Base-by-base conservation (phyloP, 1,140 invertebrate species). In the Brachionus koreanus region DNA sequence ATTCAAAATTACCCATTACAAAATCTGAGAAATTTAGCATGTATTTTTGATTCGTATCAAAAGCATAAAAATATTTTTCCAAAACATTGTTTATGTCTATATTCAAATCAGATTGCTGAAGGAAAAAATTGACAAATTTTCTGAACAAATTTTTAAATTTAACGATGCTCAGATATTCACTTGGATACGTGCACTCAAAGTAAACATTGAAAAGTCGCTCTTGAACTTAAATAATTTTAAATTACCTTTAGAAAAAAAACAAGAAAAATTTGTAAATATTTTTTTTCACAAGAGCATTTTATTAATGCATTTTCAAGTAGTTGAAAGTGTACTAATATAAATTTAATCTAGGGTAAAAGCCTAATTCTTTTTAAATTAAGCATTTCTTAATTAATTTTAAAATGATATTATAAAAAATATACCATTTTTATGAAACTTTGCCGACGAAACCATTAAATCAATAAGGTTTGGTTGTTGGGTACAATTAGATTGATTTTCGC, bases 361-460 rank as follows among this genome's bases (percentile, higher is more conserved):
- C 9, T 33, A n/a, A n/a, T 67, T 13, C 12, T n/a, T 37, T 37
- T 69, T n/a, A 13, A 13, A 37, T 37, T 6, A 69, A 16, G 29
- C 29, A 29, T 29, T 29, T 29, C 1, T 29, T 29, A 29, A 29
- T 29, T 29, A 29, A 2, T 29, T 29, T 29, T 3, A 29, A 29
- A 42, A 37, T 37, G 1, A 16, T 12, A 69, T 29, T n/a, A 10
- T 35, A 33, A 74, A 61, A n/a, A 57, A 43, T 19, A 37, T 75
- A 86, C 85, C 84, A 63, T 37, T 42, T 57, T 75, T 82, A 16
- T 84, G 83, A 12, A 86, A 83, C 83, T 87, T 87, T n/a, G 88
- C 87, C 4, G 87, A 85, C 72, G 86, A 85, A 37, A 89, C 81
- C 12, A 88, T 72, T 13, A 85, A 84, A 81, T 89, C 87, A 63